These are phyloP conservation scores for Epinephelus moara DNA, from an alignment of 2,113 vertebrate genomes.

Conservation along the genomic window DNA sequence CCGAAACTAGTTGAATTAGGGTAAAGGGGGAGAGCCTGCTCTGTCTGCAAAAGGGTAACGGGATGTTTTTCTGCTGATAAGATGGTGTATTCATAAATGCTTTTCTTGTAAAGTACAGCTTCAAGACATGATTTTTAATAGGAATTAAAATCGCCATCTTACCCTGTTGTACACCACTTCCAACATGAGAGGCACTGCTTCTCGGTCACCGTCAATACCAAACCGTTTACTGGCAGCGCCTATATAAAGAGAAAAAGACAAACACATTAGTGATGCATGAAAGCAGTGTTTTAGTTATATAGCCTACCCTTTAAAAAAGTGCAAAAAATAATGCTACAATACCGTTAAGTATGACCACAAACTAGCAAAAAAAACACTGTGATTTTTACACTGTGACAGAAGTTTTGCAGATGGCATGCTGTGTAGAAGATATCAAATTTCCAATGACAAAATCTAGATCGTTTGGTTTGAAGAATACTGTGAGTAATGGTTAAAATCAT, in stretches of 20 bases:
- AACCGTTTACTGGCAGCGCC: slow-evolving; percentile 95
- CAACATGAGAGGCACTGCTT: slow-evolving; percentile 94
- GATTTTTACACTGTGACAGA: not conserved
- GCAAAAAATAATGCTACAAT: not conserved
- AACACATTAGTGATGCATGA: not conserved
- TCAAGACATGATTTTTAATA: not conserved
- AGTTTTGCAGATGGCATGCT: not conserved
- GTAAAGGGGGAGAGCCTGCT: not conserved
- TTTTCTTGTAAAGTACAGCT: not conserved
- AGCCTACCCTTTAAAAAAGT: not conserved
- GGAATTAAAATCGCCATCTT: slow-evolving; percentile 18
- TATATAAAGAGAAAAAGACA: slow-evolving; percentile 61
- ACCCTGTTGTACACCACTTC: slow-evolving; percentile 95
- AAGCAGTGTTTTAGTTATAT: not conserved
- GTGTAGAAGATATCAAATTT: not conserved
- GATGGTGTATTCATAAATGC: not conserved
- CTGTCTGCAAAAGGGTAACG: not conserved
- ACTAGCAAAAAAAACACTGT: not conserved
- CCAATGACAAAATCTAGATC: not conserved
- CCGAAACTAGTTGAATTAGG: slow-evolving; percentile 7
- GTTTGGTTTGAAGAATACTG: not conserved
- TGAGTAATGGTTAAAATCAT: slow-evolving; percentile 8
- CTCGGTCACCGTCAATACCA: slow-evolving; percentile 95
- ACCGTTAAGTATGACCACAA: not conserved
- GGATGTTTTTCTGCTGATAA: not conserved